Conservation (phyloP, 1,140 invertebrate species). For the Centruroides vittatus region DNA sequence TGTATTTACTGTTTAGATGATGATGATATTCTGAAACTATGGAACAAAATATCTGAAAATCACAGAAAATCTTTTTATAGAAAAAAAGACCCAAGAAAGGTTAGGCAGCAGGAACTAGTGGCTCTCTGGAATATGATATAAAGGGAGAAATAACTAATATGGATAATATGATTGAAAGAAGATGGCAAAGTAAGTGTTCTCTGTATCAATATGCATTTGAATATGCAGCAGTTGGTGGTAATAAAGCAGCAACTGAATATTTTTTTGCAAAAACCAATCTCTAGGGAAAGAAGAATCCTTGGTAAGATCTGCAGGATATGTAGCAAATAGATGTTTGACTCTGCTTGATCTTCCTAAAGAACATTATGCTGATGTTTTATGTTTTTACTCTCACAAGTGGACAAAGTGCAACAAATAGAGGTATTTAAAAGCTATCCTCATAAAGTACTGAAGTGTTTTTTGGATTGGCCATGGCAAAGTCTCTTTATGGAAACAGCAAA, state of each 20-base stretch:
- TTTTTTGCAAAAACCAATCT: conserved; percentile 2
- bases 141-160: neutral
- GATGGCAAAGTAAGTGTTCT: neutral
- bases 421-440: conserved; percentile 7
- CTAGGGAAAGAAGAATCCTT: conserved; percentile 2
- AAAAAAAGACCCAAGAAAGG: no score
- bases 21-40: neutral
- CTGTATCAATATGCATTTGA: conserved; percentile 1
- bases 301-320: conserved; percentile 5
- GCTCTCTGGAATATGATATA: neutral
- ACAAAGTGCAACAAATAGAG: conserved; percentile 6
- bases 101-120: neutral
- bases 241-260: conserved; percentile 3
- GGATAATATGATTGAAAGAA: neutral
- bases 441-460: conserved; percentile 5
- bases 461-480: conserved; percentile 8
- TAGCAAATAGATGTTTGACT: conserved; percentile 4
- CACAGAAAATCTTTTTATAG: neutral
- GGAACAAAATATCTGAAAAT: no score
- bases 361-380: conserved; percentile 10
- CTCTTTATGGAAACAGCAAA: conserved; percentile 12
- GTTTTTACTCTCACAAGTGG: conserved; percentile 5
- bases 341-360: conserved; percentile 3
- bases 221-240: conserved; percentile 5
- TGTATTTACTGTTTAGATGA: neutral